phyloP scores from a whole-genome alignment of 2,888 invertebrate genomes.

The Erebia palarica region DNA sequence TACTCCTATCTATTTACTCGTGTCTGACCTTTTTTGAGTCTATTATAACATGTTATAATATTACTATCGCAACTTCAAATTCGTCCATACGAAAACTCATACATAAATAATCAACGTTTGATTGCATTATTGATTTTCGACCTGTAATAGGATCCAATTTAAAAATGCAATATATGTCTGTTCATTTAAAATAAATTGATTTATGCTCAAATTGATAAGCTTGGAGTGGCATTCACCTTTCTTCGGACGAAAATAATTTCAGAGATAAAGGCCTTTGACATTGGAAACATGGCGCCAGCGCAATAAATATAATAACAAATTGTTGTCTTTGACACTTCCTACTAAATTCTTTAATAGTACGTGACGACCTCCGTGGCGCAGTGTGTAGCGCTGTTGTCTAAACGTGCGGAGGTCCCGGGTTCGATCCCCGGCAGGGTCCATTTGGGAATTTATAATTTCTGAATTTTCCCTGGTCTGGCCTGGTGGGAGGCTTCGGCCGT shows the following conservation, averaged over 20 bases:
- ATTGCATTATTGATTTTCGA: neutral
- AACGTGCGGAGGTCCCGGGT: too few species aligned
- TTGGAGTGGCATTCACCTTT: conserved; percentile 38
- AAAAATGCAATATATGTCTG: conserved; percentile 5
- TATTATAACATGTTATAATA: too few species aligned
- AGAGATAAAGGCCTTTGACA: conserved; percentile 43
- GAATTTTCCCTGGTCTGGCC: too few species aligned
- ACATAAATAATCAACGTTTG: neutral
- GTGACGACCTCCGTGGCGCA: too few species aligned
- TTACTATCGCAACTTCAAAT: too few species aligned
- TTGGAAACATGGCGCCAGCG: conserved; percentile 14
- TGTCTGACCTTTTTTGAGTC: too few species aligned
- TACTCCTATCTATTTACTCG: too few species aligned
- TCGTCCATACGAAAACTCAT: too few species aligned
- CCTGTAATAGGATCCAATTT: neutral
- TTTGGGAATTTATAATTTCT: too few species aligned
- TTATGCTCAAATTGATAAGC: conserved; percentile 42
- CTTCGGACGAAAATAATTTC: conserved; percentile 42
- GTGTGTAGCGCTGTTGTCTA: too few species aligned
- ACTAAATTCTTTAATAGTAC: neutral
- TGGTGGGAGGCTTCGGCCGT: too few species aligned
- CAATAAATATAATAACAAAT: conserved; percentile 3
- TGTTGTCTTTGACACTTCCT: conserved; percentile 16
- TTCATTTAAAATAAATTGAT: conserved; percentile 19
- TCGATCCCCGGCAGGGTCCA: too few species aligned